Base-by-base conservation (phyloP, 2,113 vertebrate species). In the Erinaceus europaeus region DNA sequence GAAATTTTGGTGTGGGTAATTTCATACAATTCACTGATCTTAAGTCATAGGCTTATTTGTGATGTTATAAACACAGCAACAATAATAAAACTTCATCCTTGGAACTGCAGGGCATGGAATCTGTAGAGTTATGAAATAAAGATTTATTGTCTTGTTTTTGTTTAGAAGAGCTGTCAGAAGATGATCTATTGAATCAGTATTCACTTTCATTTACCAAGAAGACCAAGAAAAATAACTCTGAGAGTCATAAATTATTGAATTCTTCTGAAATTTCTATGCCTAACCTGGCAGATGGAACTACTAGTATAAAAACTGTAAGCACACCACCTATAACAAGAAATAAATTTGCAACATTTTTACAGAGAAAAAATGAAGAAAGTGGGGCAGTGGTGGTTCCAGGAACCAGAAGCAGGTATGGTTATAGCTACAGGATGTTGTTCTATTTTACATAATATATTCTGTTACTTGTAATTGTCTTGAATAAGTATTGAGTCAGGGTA, bases 151-250 rank as follows among this genome's bases (percentile, higher is more conserved):
- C 87, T 81, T 91, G 21, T 92, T 96, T 94, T 86, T 90, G 34
- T 96, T 91, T 91, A 94, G 97, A 97, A 12, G 93, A 95, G 36
- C 15, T 98, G 8, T 97, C 98, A 0, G 98, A 99, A 83, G 97
- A 97, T 69, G 98, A 99, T 13, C 92, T 99, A n/a, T 91, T 99
- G 86, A 96, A 91, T 76, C 98, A 98, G 85, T 99, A 99, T 93
- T 97, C 97, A 0, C 92, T 96, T 90, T 96, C 97, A 62, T 93
- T 86, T 72, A 76, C 93, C 38, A 99, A 99, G 97, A 98, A 98
- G 91, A 36, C 82, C 48, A 98, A 95, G 89, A 76, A 93, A 69
- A 96, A 96, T 8, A 90, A 20, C 42, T 78, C 38, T 68, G 71
- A 84, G 72, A 40, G 50, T 4, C 34, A 32, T 84, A 42, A 85